Conservation (phyloP, 2,113 vertebrate species). For the Saccopteryx bilineata region DNA sequence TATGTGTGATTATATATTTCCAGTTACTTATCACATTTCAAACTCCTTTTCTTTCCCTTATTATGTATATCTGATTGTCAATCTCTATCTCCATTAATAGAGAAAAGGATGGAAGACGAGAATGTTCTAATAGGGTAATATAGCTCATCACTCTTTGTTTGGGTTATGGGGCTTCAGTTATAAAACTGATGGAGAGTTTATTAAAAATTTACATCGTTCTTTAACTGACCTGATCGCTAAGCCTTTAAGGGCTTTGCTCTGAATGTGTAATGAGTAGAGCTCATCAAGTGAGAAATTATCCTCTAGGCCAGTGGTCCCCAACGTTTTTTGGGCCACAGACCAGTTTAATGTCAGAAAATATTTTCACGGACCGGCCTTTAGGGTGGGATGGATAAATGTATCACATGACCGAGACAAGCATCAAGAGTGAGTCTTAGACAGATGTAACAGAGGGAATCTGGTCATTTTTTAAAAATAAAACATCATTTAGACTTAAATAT, state of each 20-base stretch:
- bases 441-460: no score
- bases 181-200: slow-evolving; percentile 29
- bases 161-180: not conserved
- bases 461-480: no score
- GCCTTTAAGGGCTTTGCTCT: not conserved
- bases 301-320: not conserved
- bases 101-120: not conserved
- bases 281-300: slow-evolving; percentile 36
- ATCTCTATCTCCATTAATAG: not conserved
- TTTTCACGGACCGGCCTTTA: no score
- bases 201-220: not conserved
- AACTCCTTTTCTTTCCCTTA: not conserved
- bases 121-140: not conserved
- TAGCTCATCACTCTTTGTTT: not conserved
- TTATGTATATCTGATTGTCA: not conserved
- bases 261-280: not conserved
- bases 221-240: not conserved
- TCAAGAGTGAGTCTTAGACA: no score
- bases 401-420: no score
- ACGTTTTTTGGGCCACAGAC: no score
- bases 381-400: no score
- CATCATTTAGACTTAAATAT: no score
- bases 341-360: no score
- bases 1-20: not conserved
- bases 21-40: not conserved